A percentile compares a stretch with the other conserved stretches of the same genome.
These are phyloP conservation scores for Todiramphus saurophagus DNA, from an alignment of 2,113 vertebrate species.

Conservation along the genomic window DNA sequence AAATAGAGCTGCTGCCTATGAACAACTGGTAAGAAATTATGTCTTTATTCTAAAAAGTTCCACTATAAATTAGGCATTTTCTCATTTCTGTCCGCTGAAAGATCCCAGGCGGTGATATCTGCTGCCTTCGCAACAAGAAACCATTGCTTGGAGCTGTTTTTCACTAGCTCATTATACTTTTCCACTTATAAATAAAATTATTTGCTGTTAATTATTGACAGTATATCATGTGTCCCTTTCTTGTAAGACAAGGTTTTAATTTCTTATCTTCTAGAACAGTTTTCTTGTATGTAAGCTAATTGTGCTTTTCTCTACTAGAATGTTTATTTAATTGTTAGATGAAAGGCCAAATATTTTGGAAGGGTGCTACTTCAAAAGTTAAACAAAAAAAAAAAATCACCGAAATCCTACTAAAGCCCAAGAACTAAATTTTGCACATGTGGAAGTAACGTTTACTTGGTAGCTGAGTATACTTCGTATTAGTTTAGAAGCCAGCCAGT, in stretches of 20 bases:
- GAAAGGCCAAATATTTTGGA: not conserved
- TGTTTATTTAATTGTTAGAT: not conserved
- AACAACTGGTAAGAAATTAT: slow-evolving; percentile 87
- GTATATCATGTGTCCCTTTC: not conserved
- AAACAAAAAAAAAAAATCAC: not conserved
- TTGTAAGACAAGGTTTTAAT: not conserved
- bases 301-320: not conserved
- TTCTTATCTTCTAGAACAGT: not conserved
- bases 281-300: not conserved
- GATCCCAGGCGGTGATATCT: not conserved
- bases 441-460: not conserved
- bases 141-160: not conserved
- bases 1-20: slow-evolving; percentile 96
- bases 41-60: not conserved
- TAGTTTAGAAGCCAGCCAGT: not conserved
- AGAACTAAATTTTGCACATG: not conserved
- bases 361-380: not conserved
- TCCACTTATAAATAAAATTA: not conserved
- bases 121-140: not conserved
- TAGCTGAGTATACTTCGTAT: not conserved
- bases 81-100: not conserved
- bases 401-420: not conserved
- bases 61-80: not conserved
- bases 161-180: not conserved
- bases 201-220: not conserved